A percentile compares a stretch with the other conserved stretches of the same genome.
Conservation (phyloP, 2,113 vertebrate species). For the Benitochromis conjunctus region DNA sequence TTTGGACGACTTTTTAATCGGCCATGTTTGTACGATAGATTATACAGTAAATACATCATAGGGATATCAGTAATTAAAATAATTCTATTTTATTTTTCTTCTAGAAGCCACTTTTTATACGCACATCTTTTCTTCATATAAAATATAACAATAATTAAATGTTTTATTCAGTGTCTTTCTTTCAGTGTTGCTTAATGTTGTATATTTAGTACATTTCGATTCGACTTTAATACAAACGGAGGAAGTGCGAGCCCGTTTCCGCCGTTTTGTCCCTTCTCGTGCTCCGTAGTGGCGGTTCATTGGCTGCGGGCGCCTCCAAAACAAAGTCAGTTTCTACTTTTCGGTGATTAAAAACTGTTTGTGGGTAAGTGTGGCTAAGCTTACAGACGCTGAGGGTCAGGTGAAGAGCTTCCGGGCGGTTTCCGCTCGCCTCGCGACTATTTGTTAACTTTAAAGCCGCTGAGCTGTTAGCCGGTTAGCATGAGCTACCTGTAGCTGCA, state of each 20-base stretch:
- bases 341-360: background rate
- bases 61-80: background rate
- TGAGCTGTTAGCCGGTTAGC: background rate
- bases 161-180: background rate
- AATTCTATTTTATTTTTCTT: background rate
- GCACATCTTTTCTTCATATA: background rate
- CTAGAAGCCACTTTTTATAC: background rate
- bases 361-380: background rate
- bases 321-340: background rate
- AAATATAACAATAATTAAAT: background rate
- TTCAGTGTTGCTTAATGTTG: background rate
- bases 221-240: background rate
- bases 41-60: background rate
- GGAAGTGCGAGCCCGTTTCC: background rate
- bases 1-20: background rate
- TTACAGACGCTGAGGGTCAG: rapidly evolving
- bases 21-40: background rate
- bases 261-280: background rate
- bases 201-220: background rate
- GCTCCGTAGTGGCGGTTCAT: constrained; percentile 48
- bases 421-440: rapidly evolving
- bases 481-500: background rate
- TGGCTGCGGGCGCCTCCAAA: background rate
- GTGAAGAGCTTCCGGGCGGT: rapidly evolving
- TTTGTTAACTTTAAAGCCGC: constrained; percentile 18